Evolutionary conservation across 1,140 invertebrate genomes (phyloP).

Genomic region (Drosophila azteca): DNA sequence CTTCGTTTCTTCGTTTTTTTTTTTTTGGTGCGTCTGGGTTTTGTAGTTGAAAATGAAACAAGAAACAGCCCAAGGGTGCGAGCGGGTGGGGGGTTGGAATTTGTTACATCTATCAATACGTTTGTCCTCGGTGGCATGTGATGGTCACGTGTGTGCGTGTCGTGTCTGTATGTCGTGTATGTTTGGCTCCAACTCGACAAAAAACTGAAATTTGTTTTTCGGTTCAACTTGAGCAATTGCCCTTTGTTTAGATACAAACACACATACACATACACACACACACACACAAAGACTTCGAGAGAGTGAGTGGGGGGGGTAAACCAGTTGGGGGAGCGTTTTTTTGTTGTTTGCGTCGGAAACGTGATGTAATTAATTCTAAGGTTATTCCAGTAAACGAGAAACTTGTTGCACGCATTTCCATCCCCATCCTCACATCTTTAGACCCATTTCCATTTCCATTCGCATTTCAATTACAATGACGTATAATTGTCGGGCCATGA

Average conservation of each 20-base stretch:
- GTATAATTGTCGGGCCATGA: constrained; percentile 72
- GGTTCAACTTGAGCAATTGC: constrained; percentile 72
- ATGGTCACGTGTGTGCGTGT: constrained; percentile 66
- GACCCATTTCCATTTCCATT: constrained; percentile 51
- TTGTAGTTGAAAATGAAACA: constrained; percentile 52
- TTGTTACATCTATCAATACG: constrained; percentile 51
- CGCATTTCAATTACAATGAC: constrained; percentile 77
- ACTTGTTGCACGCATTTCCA: constrained; percentile 79
- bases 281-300: not conserved
- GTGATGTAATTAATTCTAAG: constrained; percentile 81
- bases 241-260: constrained; percentile 61
- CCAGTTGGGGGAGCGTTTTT: constrained; percentile 42
- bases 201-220: constrained; percentile 60
- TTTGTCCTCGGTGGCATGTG: constrained; percentile 70
- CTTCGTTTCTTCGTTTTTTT: too few relatives aligned
- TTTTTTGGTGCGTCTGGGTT: constrained; percentile 27
- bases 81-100: constrained; percentile 6
- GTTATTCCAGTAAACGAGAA: constrained; percentile 70
- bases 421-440: constrained; percentile 20
- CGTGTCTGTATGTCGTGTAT: constrained; percentile 11
- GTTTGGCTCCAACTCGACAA: constrained; percentile 37
- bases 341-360: constrained; percentile 59
- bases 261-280: constrained; percentile 26
- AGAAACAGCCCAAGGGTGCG: not conserved
- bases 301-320: constrained; percentile 23